Evolutionary conservation across 2,888 invertebrate species (phyloP), one percentile per base, ranked within the genome.

Genomic region (Neoitamus cyanurus): DNA sequence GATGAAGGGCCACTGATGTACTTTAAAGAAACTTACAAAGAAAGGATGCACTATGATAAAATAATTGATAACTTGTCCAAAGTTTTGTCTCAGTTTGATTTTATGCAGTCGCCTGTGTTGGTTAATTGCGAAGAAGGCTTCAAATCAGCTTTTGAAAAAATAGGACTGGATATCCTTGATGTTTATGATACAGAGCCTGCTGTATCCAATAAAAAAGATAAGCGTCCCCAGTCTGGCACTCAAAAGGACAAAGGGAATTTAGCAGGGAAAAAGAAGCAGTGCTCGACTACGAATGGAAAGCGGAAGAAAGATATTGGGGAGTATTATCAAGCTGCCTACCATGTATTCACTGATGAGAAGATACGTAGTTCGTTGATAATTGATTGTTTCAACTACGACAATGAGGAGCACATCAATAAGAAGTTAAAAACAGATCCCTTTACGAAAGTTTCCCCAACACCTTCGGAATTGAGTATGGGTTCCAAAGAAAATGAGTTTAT

Each of bases 401-500:
- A 48, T 0, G 85, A 84, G 28, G 36, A 68, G 4, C 72, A 15
- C 7, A 11, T 15, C n/a, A 69, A 42, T 70, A 84, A 42, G 46
- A 86, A 7, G 85, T 48, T 73, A 84, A 87, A 31, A 85, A 86
- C 7, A 85, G 85, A 72, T 3, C 20, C 72, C 11, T 46, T 37
- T 84, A 84, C 86, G 0, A 89, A 90, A 84, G 87, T 89, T 9
- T 91, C 91, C 13, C 90, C 91, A 1, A 89, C 90, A 34, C 88
- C 89, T 7, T 91, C 91, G 0, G 91, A 91, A 83, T 83, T 88
- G 1, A 91, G 91, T 86, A 88, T 88, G 0, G 90, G 90, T 83
- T 91, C 91, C 3, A 91, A 91, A 84, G 91, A 91, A 86, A 91
- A 91, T 84, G 90, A 90, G 78, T 88, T 86, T 85, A 72, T 86